Base-by-base conservation (phyloP, 2,888 invertebrate genomes). In the Parnassius apollo region DNA sequence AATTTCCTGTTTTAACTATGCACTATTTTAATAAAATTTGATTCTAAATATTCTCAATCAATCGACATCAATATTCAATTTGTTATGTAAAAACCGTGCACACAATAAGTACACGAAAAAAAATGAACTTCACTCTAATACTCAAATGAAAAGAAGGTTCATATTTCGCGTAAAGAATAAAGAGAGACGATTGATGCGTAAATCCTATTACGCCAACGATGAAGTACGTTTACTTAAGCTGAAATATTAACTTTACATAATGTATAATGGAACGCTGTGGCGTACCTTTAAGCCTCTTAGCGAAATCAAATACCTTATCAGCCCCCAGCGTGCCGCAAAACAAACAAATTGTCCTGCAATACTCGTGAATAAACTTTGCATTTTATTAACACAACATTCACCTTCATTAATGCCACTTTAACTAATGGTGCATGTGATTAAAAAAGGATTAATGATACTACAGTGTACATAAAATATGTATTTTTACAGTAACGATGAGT, bases 361-460 rank as follows among this genome's bases (percentile, higher is more conserved):
- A 76, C 75, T 75, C 73, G 71, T 50, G 62, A 69, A 73, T 69
- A 67, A 71, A 73, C 71, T 71, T 76, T 79, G 86, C 76, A 81
- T 85, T 86, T 87, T 71, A 72, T 76, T 73, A 13, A 35, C 35
- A 35, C 35, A 35, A 4, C 35, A 35, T 35, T 35, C 35, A 35
- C 35, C 7, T 73, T 77, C 81, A 76, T 75, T 71, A 55, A 66
- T 71, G 57, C 61, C 55, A 54, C 54, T 57, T 62, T 57, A 53
- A 63, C 57, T 58, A 62, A 60, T 56, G 56, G 42, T 53, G 18
- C 45, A 42, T 52, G 10, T 62, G 48, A 52, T 51, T 62, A 45
- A 46, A 54, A 49, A 46, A 12, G 13, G 3, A 4, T 35, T 35
- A 35, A 35, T 35, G 7, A 0, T 35, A 4, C 35, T 35, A 4